Evolutionary conservation across 2,797 vertebrate genomes (phyloP).

Genomic region (Cyclura pinguis): DNA sequence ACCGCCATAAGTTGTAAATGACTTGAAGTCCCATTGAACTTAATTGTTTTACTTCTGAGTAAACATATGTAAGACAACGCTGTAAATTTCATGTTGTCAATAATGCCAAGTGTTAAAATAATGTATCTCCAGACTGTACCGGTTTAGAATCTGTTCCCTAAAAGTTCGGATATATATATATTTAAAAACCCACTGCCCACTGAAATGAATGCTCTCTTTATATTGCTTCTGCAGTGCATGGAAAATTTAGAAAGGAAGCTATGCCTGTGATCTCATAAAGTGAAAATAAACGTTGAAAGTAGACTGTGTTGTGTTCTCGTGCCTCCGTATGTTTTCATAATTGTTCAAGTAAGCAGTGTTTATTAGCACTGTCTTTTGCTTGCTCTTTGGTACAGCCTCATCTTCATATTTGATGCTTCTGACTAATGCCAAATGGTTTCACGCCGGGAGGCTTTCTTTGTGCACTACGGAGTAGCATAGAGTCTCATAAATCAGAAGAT

Average conservation of each 20-base stretch:
- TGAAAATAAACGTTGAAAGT: not conserved
- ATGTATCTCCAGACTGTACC: conserved; percentile 40
- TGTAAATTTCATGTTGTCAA: conserved; percentile 14
- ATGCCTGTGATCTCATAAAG: not conserved
- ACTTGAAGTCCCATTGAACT: no score
- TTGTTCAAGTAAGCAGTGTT: conserved; percentile 7
- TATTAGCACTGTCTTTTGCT: conserved; percentile 36
- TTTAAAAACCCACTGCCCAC: no score
- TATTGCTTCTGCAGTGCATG: not conserved
- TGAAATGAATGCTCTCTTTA: not conserved
- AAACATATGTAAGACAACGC: not conserved
- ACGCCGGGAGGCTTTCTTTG: not conserved
- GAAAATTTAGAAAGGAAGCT: conserved; percentile 38
- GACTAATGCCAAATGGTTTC: conserved; percentile 26
- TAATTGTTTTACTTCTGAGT: not conserved
- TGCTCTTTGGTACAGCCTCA: conserved; percentile 9
- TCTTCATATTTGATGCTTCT: conserved; percentile 38
- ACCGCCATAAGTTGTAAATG: no score
- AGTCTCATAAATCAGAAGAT: conserved; percentile 33
- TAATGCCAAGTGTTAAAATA: conserved; percentile 55
- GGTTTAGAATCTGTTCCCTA: conserved; percentile 62
- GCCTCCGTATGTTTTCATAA: fast-evolving
- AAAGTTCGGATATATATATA: no score
- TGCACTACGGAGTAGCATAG: not conserved
- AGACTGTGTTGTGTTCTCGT: not conserved